Evolutionary conservation across 2,888 invertebrate genomes (phyloP).

Genomic region (Harmothoe impar): DNA sequence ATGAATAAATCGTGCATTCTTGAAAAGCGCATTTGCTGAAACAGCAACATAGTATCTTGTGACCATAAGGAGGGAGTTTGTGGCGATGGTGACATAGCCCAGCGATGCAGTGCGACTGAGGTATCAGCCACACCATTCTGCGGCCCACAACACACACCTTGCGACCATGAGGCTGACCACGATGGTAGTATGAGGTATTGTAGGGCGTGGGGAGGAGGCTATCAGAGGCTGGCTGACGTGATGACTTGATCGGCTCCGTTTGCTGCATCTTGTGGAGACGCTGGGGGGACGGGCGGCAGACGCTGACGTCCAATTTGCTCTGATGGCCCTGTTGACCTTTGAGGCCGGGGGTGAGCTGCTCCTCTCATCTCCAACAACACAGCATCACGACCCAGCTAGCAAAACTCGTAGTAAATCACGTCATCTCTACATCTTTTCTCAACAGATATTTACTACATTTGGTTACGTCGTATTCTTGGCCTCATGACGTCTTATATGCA

Average conservation of each 20-base stretch:
- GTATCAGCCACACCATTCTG: not conserved
- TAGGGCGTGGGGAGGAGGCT: not conserved
- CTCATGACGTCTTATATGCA: too few species aligned
- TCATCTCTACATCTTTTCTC: too few species aligned
- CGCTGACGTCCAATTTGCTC: conserved; percentile 8
- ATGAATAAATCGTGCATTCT: too few species aligned
- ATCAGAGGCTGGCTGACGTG: not conserved
- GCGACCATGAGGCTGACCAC: not conserved
- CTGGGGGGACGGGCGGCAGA: not conserved
- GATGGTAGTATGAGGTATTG: not conserved
- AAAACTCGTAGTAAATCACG: too few species aligned
- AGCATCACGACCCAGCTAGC: too few species aligned
- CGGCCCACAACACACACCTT: too few species aligned
- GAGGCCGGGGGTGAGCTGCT: not conserved
- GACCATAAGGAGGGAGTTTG: not conserved
- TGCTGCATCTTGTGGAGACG: not conserved
- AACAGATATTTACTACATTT: too few species aligned
- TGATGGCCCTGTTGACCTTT: conserved; percentile 20
- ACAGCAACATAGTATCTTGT: not conserved
- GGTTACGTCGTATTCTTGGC: too few species aligned
- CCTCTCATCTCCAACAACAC: not conserved
- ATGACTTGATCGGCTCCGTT: not conserved
- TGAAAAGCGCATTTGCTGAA: not conserved
- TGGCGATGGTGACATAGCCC: not conserved
- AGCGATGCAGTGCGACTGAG: not conserved